phyloP scores from a whole-genome alignment of 2,113 vertebrate species.

The Orcinus orca region DNA sequence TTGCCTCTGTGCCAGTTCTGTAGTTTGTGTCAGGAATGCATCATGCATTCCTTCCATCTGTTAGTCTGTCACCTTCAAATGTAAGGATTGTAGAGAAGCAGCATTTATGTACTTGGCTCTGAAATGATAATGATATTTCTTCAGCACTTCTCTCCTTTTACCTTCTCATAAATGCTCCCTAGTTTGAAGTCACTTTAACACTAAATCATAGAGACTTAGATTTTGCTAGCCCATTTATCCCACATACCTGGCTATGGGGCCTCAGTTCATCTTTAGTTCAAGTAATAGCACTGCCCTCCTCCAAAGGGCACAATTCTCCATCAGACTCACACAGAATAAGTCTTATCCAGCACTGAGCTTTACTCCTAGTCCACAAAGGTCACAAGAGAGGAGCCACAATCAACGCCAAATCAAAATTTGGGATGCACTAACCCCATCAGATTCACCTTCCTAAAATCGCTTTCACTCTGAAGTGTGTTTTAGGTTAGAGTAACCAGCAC shows the following conservation, averaged over 20 bases:
- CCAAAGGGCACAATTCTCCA: background rate
- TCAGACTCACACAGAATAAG: background rate
- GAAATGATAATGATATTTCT: background rate
- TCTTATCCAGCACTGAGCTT: background rate
- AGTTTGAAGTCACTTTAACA: constrained; percentile 3
- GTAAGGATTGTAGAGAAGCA: constrained; percentile 46
- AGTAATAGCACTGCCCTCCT: background rate
- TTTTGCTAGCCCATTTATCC: background rate
- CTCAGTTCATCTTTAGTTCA: background rate
- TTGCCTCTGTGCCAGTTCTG: constrained; percentile 51
- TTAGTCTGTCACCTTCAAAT: constrained; percentile 69
- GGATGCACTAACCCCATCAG: background rate
- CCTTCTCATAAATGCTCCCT: background rate
- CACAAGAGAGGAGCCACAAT: background rate
- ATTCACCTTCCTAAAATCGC: constrained; percentile 2
- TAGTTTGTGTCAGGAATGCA: constrained; percentile 59
- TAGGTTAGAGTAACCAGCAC: background rate
- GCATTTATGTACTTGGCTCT: constrained; percentile 30
- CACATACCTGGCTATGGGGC: background rate
- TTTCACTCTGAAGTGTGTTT: background rate
- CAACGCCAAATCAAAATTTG: background rate
- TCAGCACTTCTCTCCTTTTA: background rate
- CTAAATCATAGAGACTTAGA: background rate
- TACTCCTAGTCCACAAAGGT: background rate
- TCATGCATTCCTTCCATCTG: constrained; percentile 71